Conservation (phyloP, 2,113 vertebrate species). For the Entomyzon cyanotis region DNA sequence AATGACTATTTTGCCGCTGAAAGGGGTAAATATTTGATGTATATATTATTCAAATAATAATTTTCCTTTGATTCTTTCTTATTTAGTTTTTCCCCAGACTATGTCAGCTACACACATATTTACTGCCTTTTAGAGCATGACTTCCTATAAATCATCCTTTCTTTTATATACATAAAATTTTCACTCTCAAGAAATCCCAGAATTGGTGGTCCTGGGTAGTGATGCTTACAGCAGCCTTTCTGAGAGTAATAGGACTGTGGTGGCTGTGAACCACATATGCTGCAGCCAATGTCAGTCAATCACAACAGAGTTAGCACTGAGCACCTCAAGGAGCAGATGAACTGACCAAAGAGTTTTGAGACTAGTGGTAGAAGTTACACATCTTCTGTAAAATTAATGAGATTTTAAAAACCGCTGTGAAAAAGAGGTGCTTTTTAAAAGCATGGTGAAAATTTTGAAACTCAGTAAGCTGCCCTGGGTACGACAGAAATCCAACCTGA, state of each 20-base stretch:
- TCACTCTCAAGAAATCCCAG: background rate
- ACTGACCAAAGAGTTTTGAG: background rate
- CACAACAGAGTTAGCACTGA: background rate
- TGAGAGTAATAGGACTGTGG: background rate
- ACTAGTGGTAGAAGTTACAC: background rate
- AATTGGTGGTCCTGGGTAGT: background rate
- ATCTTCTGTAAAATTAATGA: background rate
- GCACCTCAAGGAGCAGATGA: background rate
- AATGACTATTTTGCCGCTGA: background rate
- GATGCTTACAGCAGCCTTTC: background rate
- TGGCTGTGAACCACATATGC: background rate
- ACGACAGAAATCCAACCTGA: background rate
- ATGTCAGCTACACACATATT: background rate
- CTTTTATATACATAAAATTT: background rate
- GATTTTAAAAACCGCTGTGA: background rate
- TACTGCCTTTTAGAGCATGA: background rate
- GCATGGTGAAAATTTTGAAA: background rate
- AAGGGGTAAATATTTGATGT: background rate
- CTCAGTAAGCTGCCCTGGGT: background rate
- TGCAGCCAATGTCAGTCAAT: background rate
- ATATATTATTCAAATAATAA: background rate
- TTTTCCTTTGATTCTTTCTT: background rate
- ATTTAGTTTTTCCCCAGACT: background rate
- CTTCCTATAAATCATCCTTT: background rate
- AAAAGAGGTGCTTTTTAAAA: background rate